Percentiles rank a stretch among this genome's conserved stretches.
Evolutionary conservation across 2,113 vertebrate genomes (phyloP).

Genomic region (Oreocharis arfaki): DNA sequence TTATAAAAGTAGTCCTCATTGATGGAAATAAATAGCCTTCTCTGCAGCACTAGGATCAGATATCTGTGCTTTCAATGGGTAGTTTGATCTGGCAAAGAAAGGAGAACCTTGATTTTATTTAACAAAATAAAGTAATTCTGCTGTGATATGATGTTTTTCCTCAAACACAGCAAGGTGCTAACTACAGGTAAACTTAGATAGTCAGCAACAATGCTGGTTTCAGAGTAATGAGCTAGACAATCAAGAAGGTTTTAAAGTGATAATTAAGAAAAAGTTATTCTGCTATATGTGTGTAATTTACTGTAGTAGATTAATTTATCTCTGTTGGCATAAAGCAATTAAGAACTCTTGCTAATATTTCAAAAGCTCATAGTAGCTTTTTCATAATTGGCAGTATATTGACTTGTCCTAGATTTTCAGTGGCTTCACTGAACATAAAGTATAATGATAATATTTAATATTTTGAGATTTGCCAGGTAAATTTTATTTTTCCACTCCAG

Average conservation of each 20-base stretch:
- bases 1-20: background rate
- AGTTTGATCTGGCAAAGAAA: background rate
- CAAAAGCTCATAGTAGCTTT: background rate
- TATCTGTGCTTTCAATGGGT: background rate
- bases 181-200: background rate
- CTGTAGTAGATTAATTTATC: background rate
- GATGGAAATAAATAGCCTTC: background rate
- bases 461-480: background rate
- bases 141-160: background rate
- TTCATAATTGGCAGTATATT: background rate
- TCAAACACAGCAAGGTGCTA: background rate
- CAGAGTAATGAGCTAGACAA: slow-evolving; percentile 33
- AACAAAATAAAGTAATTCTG: background rate
- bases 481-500: background rate
- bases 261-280: slow-evolving; percentile 24
- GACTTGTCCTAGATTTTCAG: slow-evolving; percentile 2
- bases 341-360: slow-evolving; percentile 1
- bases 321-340: background rate
- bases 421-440: background rate
- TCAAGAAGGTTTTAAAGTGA: background rate
- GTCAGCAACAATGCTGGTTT: slow-evolving; percentile 17
- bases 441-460: background rate
- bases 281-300: slow-evolving; percentile 14
- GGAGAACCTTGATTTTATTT: background rate
- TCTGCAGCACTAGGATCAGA: background rate